Evolutionary conservation across 2,113 vertebrate genomes (phyloP).

Genomic region (Ptilorrhoa leucosticta): DNA sequence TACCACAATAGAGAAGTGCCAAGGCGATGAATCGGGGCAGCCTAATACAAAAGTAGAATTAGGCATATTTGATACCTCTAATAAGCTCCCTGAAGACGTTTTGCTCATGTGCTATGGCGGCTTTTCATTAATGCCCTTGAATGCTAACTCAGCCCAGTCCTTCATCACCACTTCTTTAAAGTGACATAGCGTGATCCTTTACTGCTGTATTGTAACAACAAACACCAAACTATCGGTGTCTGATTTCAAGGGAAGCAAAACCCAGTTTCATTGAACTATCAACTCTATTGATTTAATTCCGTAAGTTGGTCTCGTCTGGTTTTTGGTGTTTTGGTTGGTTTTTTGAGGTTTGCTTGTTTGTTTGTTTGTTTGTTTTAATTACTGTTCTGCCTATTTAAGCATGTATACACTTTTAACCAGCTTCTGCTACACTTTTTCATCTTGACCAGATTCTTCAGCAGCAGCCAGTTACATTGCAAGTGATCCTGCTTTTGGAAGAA

Average conservation of each 20-base stretch:
- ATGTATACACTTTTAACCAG: background rate
- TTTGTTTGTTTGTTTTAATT: background rate
- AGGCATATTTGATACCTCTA: background rate
- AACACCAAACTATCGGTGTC: background rate
- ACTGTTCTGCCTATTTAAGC: background rate
- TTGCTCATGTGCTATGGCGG: fast-evolving
- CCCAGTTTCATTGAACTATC: background rate
- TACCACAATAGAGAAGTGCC: background rate
- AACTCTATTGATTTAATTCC: background rate
- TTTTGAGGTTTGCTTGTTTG: too few species aligned
- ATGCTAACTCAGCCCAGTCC: background rate
- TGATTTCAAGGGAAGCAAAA: background rate
- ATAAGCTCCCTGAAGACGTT: background rate
- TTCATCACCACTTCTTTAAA: background rate
- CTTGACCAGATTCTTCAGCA: background rate
- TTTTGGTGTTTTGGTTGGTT: background rate
- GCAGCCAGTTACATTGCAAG: background rate
- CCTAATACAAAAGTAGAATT: background rate
- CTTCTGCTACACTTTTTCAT: background rate
- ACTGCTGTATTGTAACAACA: background rate
- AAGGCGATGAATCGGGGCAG: fast-evolving
- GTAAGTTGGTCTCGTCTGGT: background rate
- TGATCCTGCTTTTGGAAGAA: background rate
- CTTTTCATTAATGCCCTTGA: background rate
- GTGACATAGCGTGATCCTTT: background rate